These are phyloP conservation scores for Ataeniobius toweri DNA, from an alignment of 2,797 vertebrate species.

Conservation along the genomic window DNA sequence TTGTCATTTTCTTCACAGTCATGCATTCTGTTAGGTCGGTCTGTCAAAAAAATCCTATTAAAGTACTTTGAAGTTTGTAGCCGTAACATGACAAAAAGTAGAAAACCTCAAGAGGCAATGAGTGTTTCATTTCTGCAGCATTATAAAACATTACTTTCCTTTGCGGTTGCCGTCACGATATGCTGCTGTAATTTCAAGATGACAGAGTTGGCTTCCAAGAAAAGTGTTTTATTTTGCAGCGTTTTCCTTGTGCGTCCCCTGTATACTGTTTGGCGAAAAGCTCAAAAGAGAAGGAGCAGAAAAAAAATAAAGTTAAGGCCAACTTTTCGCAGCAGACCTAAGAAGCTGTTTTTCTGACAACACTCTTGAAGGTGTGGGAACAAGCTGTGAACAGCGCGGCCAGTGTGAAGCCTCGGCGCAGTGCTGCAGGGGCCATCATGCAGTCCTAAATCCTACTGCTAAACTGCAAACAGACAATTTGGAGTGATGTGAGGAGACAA, in stretches of 20 bases:
- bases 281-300: neutral
- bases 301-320: neutral
- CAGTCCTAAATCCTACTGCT: slow-evolving; percentile 20
- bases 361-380: slow-evolving; percentile 4
- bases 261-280: slow-evolving; percentile 5
- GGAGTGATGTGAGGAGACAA: slow-evolving; percentile 47
- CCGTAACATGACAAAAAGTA: neutral
- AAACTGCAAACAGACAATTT: slow-evolving; percentile 30
- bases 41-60: neutral
- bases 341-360: neutral
- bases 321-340: slow-evolving; percentile 1
- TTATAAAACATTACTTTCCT: neutral
- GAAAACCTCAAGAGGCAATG: neutral
- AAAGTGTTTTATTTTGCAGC: slow-evolving; percentile 13
- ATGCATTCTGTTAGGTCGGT: neutral
- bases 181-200: neutral
- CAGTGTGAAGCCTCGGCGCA: slow-evolving; percentile 1
- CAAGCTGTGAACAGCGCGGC: neutral
- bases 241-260: slow-evolving; percentile 1
- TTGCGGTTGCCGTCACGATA: neutral
- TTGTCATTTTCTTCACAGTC: neutral
- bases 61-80: neutral
- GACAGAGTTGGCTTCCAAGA: neutral
- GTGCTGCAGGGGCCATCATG: slow-evolving; percentile 9
- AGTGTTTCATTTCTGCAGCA: neutral